phyloP scores from a whole-genome alignment of 1,140 invertebrate species.

The Diabrotica virgifera region DNA sequence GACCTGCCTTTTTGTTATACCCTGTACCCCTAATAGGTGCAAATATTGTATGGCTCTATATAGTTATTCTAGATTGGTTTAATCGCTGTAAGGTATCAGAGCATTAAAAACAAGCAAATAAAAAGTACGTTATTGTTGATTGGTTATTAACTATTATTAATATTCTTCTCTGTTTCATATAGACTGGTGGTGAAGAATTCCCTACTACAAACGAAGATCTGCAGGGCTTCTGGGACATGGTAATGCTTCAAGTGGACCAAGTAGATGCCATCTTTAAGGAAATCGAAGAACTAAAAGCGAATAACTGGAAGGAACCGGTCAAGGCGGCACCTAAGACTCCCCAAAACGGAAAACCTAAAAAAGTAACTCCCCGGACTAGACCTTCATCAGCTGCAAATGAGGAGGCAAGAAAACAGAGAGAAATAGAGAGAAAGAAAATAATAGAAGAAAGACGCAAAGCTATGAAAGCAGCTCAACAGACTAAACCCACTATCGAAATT shows the following conservation, averaged over 20 bases:
- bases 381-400: constrained; percentile 51
- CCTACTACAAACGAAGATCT: constrained; percentile 85
- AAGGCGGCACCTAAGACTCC: constrained; percentile 20
- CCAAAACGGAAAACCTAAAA: constrained; percentile 46
- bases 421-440: constrained; percentile 76
- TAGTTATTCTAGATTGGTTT: no score
- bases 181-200: constrained; percentile 74
- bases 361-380: constrained; percentile 44
- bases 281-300: constrained; percentile 65
- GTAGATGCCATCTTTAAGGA: constrained; percentile 76
- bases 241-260: constrained; percentile 83
- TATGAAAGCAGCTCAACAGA: constrained; percentile 54
- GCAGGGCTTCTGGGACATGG: constrained; percentile 97
- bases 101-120: no score
- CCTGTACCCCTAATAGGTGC: no score
- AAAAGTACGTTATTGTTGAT: no score
- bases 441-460: constrained; percentile 72
- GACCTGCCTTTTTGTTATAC: no score
- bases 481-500: constrained; percentile 56
- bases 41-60: no score
- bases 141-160: neutral
- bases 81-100: no score
- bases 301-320: constrained; percentile 61
- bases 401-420: constrained; percentile 62
- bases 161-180: constrained; percentile 30